These are phyloP conservation scores for Hirtodrosophila cameraria DNA, from an alignment of 2,888 invertebrate genomes.

Conservation along the genomic window DNA sequence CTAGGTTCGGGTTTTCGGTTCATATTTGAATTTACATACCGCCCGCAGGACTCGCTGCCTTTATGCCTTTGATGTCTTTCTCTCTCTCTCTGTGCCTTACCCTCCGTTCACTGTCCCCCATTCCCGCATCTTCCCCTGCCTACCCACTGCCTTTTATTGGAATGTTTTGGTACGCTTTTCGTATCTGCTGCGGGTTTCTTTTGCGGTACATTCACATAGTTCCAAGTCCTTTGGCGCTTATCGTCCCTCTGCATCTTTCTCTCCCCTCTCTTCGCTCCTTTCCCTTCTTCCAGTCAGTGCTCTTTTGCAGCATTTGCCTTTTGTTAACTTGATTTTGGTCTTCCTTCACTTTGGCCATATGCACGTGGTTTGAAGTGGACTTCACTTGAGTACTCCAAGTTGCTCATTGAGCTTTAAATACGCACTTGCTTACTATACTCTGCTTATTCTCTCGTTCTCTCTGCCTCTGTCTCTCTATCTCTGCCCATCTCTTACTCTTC, in stretches of 20 bases:
- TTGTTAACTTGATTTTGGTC: constrained; percentile 66
- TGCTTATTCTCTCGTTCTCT: too few relatives aligned
- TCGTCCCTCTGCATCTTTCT: constrained; percentile 42
- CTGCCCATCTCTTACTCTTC: not conserved
- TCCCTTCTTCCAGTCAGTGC: not conserved
- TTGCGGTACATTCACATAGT: constrained; percentile 9
- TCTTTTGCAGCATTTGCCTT: constrained; percentile 52
- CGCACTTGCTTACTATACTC: constrained; percentile 34
- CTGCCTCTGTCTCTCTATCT: not conserved
- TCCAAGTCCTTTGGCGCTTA: constrained; percentile 74
- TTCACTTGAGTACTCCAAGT: constrained; percentile 38
- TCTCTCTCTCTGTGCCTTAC: too few relatives aligned
- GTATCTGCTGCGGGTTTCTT: constrained; percentile 27
- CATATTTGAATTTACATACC: constrained; percentile 70
- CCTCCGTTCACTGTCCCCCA: not conserved
- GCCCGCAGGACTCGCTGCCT: constrained; percentile 72
- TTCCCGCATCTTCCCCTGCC: not conserved
- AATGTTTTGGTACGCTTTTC: constrained; percentile 25
- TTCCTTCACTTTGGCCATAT: constrained; percentile 42
- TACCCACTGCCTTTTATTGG: constrained; percentile 26
- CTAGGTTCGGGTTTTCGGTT: constrained; percentile 51
- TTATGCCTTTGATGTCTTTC: constrained; percentile 75
- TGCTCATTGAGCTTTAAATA: constrained; percentile 51
- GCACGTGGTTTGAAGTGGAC: constrained; percentile 25
- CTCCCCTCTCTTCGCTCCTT: constrained; percentile 2